Percentiles rank a stretch among this genome's conserved stretches.
phyloP scores from a whole-genome alignment of 2,797 vertebrate genomes.

The Eulemur albifrons region DNA sequence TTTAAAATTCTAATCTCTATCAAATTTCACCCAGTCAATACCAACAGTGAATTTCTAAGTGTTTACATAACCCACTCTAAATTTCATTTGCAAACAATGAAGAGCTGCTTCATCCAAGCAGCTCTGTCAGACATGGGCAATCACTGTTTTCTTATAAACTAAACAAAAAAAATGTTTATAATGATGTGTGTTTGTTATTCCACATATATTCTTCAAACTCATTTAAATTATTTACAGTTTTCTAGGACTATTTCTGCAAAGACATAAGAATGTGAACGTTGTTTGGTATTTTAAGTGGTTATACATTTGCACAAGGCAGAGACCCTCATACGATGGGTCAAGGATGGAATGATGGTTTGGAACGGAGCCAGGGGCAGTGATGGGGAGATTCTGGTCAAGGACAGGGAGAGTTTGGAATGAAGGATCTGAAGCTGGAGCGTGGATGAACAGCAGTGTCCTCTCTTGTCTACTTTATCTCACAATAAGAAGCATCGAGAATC shows the following conservation, averaged over 20 bases:
- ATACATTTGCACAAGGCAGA: background rate
- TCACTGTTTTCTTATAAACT: background rate
- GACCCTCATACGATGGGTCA: background rate
- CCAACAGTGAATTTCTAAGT: background rate
- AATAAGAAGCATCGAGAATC: background rate
- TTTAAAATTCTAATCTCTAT: background rate
- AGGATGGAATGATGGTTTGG: background rate
- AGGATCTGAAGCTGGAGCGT: no score
- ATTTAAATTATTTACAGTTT: constrained; percentile 48
- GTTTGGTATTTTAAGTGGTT: constrained; percentile 59
- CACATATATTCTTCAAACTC: constrained; percentile 3
- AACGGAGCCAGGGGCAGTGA: background rate
- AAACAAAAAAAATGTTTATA: constrained; percentile 26
- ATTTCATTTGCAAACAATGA: constrained; percentile 7
- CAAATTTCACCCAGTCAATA: background rate
- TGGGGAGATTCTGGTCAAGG: background rate
- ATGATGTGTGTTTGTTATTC: background rate
- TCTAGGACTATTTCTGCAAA: constrained; percentile 32
- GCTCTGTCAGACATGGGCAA: background rate
- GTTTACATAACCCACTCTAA: background rate
- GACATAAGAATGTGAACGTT: constrained; percentile 26
- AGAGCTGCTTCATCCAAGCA: background rate
- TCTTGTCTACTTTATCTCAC: background rate
- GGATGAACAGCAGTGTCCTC: background rate
- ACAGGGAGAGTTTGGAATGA: background rate